Evolutionary conservation across 2,797 vertebrate species (phyloP).

Genomic region (Oreonectes daqikongensis): DNA sequence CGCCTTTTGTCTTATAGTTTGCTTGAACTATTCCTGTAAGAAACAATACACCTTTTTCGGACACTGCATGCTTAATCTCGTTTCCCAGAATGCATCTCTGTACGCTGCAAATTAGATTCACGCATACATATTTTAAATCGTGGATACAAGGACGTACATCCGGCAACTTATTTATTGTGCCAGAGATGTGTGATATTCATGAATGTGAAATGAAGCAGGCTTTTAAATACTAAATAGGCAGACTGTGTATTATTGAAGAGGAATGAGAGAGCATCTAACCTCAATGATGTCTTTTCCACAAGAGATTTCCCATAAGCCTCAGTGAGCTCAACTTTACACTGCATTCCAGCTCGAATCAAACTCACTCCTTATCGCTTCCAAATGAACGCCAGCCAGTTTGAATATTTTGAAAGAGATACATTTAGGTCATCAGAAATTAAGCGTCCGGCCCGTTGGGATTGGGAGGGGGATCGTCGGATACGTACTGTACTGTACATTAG

Average conservation of each 20-base stretch:
- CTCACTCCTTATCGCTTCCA: slow-evolving; percentile 51
- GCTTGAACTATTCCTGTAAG: background rate
- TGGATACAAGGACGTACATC: slow-evolving; percentile 43
- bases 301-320: slow-evolving; percentile 58
- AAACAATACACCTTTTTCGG: background rate
- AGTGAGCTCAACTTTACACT: slow-evolving; percentile 44
- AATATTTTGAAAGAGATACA: slow-evolving; percentile 52
- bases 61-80: background rate
- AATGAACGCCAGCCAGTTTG: slow-evolving; percentile 56
- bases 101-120: slow-evolving; percentile 56
- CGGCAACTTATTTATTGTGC: slow-evolving; percentile 56
- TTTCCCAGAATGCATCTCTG: slow-evolving; percentile 5
- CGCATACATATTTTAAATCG: slow-evolving; percentile 56
- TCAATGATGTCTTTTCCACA: slow-evolving; percentile 63
- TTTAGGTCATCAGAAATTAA: slow-evolving; percentile 59
- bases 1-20: background rate
- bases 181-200: slow-evolving; percentile 61
- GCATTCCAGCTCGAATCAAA: slow-evolving; percentile 36
- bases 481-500: slow-evolving; percentile 21
- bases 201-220: slow-evolving; percentile 63
- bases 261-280: slow-evolving; percentile 58
- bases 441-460: slow-evolving; percentile 5
- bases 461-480: slow-evolving; percentile 5
- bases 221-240: slow-evolving; percentile 64
- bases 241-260: slow-evolving; percentile 63